Base-by-base conservation (phyloP, 1,140 invertebrate genomes). In the Trichoplusia ni region DNA sequence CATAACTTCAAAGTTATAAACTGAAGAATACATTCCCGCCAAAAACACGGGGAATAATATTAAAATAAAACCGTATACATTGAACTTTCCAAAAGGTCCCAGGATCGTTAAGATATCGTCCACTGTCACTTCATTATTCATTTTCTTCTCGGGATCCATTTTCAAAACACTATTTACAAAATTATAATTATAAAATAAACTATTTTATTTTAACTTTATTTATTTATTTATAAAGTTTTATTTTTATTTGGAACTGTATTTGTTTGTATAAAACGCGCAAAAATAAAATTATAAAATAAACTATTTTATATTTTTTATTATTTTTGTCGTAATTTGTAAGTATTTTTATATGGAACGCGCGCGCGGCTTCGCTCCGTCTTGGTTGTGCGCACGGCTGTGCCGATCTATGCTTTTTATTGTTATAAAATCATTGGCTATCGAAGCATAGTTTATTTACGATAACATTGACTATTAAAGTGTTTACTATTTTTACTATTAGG, bases 1-100 rank as follows among this genome's bases (percentile, higher is more conserved):
- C 83, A 90, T 82, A 1, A 77, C 75, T 75, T 90, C 87, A 44
- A 90, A 90, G 38, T 90, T 90, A 40, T 85, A 90, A 13, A 90
- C 85, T 1, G 87, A 90, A 1, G 87, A 82, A 38, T 90, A 88
- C 79, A 88, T 83, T 18, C 87, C 87, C n/a, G 81, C 77, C 6
- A 88, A 62, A 54, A 82, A 81, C 11, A 90, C 83, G 33, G 87
- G 87, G 19, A 90, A 77, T 51, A 90, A 73, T 33, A 90, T 87
- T 11, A 90, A 66, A 11, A 82, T 37, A 56, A 77, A 86, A 75
- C 79, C 88, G 8, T 66, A 85, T 44, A 87, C 51, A 74, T 90
- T 88, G 49, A 88, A 90, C 47, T 65, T 81, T 6, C 84, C 83
- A 21, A 88, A 90, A 7, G 87, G 85, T 66, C 84, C 82, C 8